phyloP scores from a whole-genome alignment of 2,113 vertebrate genomes.

The Anhinga rufa region DNA sequence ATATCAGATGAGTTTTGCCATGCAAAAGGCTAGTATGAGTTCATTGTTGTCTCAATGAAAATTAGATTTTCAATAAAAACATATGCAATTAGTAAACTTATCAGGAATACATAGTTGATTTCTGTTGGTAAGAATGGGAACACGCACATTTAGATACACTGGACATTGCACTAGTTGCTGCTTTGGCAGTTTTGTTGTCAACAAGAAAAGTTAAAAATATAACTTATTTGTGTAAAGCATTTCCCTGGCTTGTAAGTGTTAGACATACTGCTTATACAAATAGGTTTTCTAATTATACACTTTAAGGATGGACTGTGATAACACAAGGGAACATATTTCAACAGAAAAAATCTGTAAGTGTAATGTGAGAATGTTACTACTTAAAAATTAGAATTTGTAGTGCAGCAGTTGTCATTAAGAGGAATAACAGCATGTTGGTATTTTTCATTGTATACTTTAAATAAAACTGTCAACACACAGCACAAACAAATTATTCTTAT shows the following conservation, averaged over 20 bases:
- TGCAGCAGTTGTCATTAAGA: neutral
- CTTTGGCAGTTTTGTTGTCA: neutral
- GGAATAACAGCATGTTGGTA: neutral
- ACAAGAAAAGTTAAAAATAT: neutral
- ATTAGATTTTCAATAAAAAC: neutral
- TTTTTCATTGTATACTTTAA: slow-evolving; percentile 10
- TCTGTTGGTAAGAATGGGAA: slow-evolving; percentile 27
- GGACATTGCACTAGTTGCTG: neutral
- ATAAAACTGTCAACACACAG: neutral
- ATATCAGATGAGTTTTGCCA: neutral
- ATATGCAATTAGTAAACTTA: neutral
- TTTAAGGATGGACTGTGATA: slow-evolving; percentile 14
- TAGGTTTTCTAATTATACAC: neutral
- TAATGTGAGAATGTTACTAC: slow-evolving; percentile 1
- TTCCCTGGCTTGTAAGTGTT: neutral
- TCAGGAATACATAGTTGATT: neutral
- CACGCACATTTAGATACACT: neutral
- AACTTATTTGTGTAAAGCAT: neutral
- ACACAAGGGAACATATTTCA: slow-evolving; percentile 51
- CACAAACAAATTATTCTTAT: neutral
- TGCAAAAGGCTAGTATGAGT: neutral
- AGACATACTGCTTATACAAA: neutral
- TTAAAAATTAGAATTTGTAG: neutral
- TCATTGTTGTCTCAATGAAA: neutral
- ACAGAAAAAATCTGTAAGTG: neutral